phyloP scores from a whole-genome alignment of 2,113 vertebrate species.

The Caretta caretta region DNA sequence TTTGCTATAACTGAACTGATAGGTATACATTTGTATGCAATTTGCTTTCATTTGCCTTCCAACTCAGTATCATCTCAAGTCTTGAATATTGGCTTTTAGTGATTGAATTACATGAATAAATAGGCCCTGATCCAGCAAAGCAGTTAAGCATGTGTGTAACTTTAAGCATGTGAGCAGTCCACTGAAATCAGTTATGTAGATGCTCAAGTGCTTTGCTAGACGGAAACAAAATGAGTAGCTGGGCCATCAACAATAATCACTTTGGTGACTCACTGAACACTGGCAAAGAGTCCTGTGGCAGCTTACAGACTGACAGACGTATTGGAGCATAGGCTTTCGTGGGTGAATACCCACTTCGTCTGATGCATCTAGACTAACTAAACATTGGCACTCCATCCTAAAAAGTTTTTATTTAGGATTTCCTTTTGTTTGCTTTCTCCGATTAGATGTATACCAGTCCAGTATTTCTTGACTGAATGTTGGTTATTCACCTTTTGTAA shows the following conservation, averaged over 20 bases:
- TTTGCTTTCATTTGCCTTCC: background rate
- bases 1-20: background rate
- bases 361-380: constrained; percentile 9
- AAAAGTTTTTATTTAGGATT: constrained; percentile 54
- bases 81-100: background rate
- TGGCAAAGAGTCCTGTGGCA: background rate
- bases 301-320: too few relatives aligned
- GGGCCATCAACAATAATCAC: constrained; percentile 39
- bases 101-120: background rate
- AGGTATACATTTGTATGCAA: background rate
- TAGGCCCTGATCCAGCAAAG: background rate
- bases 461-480: constrained; percentile 50
- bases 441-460: constrained; percentile 12
- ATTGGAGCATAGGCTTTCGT: too few relatives aligned
- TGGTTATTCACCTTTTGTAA: constrained; percentile 73
- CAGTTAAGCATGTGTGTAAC: accelerated
- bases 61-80: background rate
- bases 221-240: background rate
- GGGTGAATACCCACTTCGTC: too few relatives aligned
- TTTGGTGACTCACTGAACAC: constrained; percentile 49
- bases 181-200: background rate
- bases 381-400: constrained; percentile 37
- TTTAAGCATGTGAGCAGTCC: background rate
- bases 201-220: background rate
- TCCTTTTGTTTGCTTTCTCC: constrained; percentile 61